Base-by-base conservation (phyloP, 2,888 invertebrate genomes). In the Dryadula phaetusa region DNA sequence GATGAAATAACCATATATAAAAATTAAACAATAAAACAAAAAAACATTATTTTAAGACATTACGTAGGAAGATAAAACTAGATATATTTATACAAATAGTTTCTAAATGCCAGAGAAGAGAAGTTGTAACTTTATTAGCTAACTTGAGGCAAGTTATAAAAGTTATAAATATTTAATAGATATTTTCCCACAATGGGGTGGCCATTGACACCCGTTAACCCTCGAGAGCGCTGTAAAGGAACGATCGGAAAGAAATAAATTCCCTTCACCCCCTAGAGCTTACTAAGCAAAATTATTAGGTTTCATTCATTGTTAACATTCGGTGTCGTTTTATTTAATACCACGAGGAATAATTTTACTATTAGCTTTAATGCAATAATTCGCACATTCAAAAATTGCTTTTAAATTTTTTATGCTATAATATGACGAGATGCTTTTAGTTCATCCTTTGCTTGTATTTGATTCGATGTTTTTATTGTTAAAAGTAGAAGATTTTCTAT, bases 171-270 rank as follows among this genome's bases (percentile, higher is more conserved):
- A 91, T 91, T 92, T 87, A 90, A 91, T 87, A 87, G 87, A 86
- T 82, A 87, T 90, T 86, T 92, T 92, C 90, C 89, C 91, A 91
- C 90, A 91, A 91, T 88, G 85, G 90, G 89, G 90, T 87, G 85
- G 88, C 87, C 80, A 87, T 90, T 90, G 86, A 82, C 90, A 90
- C 89, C 88, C 84, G 85, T 79, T 83, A 88, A 85, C 87, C 87
- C 90, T 86, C 89, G 75, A 82, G 88, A 83, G 90, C 77, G 77
- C 78, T 73, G 84, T 89, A 87, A 88, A 78, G 79, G 83, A 82
- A 82, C 86, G 90, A 90, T 91, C 86, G 85, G 80, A 87, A 90
- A 81, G 77, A 80, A 82, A 88, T 90, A 82, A 88, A 87, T 85
- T 82, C 79, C 76, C 81, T 83, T 83, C 75, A 77, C 79, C 84